Evolutionary conservation across 1,140 invertebrate genomes (phyloP).

Genomic region (Antheraea mylitta): DNA sequence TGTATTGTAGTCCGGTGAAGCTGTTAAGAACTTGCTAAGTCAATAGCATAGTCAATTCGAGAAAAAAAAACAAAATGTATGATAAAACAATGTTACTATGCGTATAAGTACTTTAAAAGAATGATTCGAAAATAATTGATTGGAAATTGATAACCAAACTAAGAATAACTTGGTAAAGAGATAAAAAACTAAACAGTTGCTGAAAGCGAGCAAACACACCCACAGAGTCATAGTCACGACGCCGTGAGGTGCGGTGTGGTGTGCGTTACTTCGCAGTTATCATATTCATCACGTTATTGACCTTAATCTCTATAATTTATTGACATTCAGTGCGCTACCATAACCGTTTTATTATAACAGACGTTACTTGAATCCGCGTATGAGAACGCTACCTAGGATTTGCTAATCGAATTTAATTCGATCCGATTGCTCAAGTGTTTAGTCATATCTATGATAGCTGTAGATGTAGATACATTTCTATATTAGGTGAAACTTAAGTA

Average conservation of each 20-base stretch:
- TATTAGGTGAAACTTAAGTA: no score
- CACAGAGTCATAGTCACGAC: slow-evolving; percentile 11
- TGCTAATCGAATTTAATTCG: slow-evolving; percentile 35
- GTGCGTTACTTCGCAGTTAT: slow-evolving; percentile 52
- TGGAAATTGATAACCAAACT: no score
- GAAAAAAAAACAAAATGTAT: no score
- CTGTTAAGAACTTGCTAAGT: no score
- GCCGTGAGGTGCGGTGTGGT: neutral
- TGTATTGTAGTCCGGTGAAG: no score
- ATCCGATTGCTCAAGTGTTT: no score
- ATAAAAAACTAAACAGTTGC: neutral
- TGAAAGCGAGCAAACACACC: slow-evolving; percentile 14
- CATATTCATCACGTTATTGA: slow-evolving; percentile 67
- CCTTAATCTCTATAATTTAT: slow-evolving; percentile 72
- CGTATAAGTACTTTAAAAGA: no score
- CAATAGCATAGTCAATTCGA: no score
- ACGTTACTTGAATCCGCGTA: slow-evolving; percentile 53
- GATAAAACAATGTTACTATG: no score
- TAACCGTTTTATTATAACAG: slow-evolving; percentile 67
- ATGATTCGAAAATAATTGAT: no score
- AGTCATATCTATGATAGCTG: no score
- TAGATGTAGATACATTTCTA: neutral
- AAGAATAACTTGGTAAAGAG: no score
- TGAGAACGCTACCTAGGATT: slow-evolving; percentile 45
- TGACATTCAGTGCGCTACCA: slow-evolving; percentile 58